These are phyloP conservation scores for Pseudocheirus occidentalis DNA, from an alignment of 2,797 vertebrate species.

Conservation along the genomic window DNA sequence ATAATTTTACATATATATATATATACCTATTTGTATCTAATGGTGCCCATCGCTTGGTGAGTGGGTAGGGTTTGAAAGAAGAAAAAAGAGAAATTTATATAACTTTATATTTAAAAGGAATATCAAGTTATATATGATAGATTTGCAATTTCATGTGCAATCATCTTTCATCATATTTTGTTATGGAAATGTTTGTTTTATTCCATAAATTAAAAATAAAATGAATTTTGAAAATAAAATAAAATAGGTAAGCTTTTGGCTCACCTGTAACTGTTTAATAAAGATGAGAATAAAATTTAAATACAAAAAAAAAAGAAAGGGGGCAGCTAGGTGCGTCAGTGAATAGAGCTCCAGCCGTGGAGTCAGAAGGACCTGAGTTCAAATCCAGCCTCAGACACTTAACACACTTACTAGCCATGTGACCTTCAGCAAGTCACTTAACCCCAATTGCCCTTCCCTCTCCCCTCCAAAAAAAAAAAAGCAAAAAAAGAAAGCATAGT, in stretches of 20 bases:
- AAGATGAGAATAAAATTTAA: background rate
- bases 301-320: background rate
- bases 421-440: too few species aligned
- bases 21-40: background rate
- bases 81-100: background rate
- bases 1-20: background rate
- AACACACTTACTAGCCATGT: too few species aligned
- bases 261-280: background rate
- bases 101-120: background rate
- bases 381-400: too few species aligned
- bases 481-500: background rate
- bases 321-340: too few species aligned
- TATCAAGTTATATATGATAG: background rate
- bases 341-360: too few species aligned
- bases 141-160: background rate
- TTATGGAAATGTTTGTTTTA: background rate
- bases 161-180: background rate
- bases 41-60: background rate
- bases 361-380: too few species aligned
- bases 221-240: background rate
- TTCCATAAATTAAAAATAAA: background rate
- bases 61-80: background rate
- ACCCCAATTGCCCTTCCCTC: too few species aligned
- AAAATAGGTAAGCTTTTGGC: background rate
- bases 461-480: too few species aligned